Base-by-base conservation (phyloP, 2,797 vertebrate genomes). In the Alauda arvensis region DNA sequence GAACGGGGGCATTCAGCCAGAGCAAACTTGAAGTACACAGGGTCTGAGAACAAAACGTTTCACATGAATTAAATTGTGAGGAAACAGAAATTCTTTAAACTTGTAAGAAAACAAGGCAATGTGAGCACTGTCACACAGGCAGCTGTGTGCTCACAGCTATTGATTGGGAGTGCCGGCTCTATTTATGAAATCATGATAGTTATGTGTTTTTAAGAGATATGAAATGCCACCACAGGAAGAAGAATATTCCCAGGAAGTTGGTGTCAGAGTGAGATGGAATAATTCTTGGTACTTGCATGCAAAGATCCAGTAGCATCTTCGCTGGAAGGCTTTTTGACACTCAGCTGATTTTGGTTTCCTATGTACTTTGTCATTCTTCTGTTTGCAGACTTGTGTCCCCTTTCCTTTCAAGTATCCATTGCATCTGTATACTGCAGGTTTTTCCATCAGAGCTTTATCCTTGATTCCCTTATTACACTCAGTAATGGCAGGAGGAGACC, bases 1-100 rank as follows among this genome's bases (percentile, higher is more conserved):
- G 75, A 68, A 25, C 0, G 9, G 56, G 68, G 66, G 52, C 86
- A 75, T 67, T 65, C 72, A 66, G 94, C 95, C 95, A 95, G 95
- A 95, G 90, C 80, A 95, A 93, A 89, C 85, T 75, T 61, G 33
- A 89, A 95, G 93, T 92, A 95, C 93, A 94, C 89, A 90, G 77
- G 71, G 48, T 93, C 85, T 94, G 91, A 95, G 93, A 94, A 95
- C 95, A 95, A 95, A 94, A 95, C 80, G 77, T 95, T 95, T 95
- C 87, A 89, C 90, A 90, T 93, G 83, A 93, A 92, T 93, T 92
- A 91, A 82, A 90, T 79, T 77, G 89, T 46, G 77, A 90, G 76
- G 89, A 93, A 95, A 94, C 52, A 91, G 60, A 77, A 89, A 89
- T 91, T 89, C 83, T 91, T 91, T 68, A 87, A 82, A 90, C 57